Evolutionary conservation across 2,797 vertebrate genomes (phyloP), one percentile per base, ranked within the genome.

Genomic region (Steatocranus sp.): DNA sequence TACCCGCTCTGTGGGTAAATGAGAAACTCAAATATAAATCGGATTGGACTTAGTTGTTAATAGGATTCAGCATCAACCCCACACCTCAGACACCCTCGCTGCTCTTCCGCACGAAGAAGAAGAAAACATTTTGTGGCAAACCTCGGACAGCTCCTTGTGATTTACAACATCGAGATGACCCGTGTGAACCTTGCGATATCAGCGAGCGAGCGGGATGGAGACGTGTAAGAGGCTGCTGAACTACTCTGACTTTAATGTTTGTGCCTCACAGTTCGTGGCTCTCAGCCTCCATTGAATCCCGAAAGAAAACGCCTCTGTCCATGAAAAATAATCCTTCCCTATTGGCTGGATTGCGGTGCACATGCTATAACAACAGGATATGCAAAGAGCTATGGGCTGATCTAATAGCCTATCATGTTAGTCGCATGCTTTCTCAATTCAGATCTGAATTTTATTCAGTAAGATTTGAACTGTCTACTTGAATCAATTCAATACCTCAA

Each of bases 281-380:
- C 61, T 32, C 75, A 91, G 84, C 82, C 82, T 92, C 91, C 91
- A 93, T 91, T 91, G 73, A 92, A 83, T 89, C 85, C 80, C 61
- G 74, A 83, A 5, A 86, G 87, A 87, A 94, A 86, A 85, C 87
- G 88, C 91, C 77, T 91, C 76, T 78, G 38, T 82, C 81, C 83
- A 82, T 81, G 88, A 89, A 77, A 90, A 92, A 88, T 85, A 86
- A 84, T 75, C 83, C 85, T 32, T 91, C 88, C 92, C 91, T 17
- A 95, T 93, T 95, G 94, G 92, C 89, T 90, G 90, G 87, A 85
- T 73, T 8, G 87, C 63, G 18, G 90, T 93, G 92, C 94, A 95
- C 93, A 93, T 94, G 95, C 92, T 94, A 86, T 94, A 94, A 94
- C 93, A 93, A 94, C 94, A 95, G 92, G 92, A 93, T 93, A 92